Percentiles rank a stretch among this genome's conserved stretches.
Conservation (phyloP, 2,888 invertebrate genomes). For the Andrena dorsata region DNA sequence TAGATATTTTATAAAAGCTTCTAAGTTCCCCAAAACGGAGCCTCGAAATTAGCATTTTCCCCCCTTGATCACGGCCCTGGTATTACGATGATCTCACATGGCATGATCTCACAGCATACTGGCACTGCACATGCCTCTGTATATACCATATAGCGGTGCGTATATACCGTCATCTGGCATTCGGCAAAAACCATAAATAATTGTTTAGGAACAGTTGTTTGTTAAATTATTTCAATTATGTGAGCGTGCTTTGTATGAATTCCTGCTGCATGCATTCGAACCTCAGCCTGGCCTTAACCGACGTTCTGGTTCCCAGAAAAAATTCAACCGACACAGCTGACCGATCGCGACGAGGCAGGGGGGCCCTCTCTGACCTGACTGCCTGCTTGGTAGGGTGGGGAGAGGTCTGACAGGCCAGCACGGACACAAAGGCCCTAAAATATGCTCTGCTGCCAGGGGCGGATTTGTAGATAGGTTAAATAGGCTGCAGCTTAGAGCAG, state of each 20-base stretch:
- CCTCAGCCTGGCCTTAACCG: neutral
- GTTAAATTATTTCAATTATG: too few relatives aligned
- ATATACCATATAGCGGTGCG: conserved; percentile 68
- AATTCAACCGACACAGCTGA: conserved; percentile 64
- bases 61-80: conserved; percentile 54
- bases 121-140: conserved; percentile 58
- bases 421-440: conserved; percentile 51
- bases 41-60: too few relatives aligned
- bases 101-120: conserved; percentile 62
- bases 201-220: too few relatives aligned
- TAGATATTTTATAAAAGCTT: too few relatives aligned
- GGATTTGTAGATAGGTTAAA: too few relatives aligned
- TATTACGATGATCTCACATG: conserved; percentile 63
- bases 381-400: conserved; percentile 66
- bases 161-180: neutral
- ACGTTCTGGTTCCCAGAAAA: conserved; percentile 48
- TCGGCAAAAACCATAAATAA: too few relatives aligned
- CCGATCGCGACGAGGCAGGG: conserved; percentile 32
- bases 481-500: too few relatives aligned
- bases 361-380: conserved; percentile 15
- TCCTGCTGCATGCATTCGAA: neutral
- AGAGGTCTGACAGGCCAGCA: conserved; percentile 29
- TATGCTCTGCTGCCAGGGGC: conserved; percentile 42
- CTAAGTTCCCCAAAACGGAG: too few relatives aligned
- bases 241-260: too few relatives aligned